These are phyloP conservation scores for Eupithecia tripunctaria DNA, from an alignment of 2,888 invertebrate species.

Conservation along the genomic window DNA sequence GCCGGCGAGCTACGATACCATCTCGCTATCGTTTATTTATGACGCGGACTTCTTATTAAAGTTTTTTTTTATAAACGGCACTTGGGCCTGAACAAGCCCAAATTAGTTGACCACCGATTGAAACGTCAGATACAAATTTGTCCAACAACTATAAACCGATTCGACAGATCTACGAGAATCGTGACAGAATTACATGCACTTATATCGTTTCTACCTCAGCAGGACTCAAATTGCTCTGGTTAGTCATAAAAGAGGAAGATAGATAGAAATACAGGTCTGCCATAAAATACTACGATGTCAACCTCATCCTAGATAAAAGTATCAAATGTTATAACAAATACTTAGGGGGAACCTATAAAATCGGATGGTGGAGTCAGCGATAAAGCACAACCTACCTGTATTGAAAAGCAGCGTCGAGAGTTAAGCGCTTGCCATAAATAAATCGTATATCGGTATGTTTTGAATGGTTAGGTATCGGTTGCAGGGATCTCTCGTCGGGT, in stretches of 20 bases:
- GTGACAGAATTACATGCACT: not conserved
- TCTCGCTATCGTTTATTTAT: conserved; percentile 78
- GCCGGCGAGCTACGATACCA: conserved; percentile 74
- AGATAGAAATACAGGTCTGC: conserved; percentile 66
- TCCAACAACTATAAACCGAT: conserved; percentile 43
- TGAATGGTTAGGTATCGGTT: conserved; percentile 70
- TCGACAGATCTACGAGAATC: conserved; percentile 21
- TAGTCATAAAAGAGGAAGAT: conserved; percentile 48
- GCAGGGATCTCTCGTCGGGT: conserved; percentile 66
- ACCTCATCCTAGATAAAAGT: conserved; percentile 57
- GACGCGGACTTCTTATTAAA: conserved; percentile 66
- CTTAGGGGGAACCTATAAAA: conserved; percentile 67
- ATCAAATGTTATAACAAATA: conserved; percentile 60
- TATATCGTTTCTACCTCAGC: conserved; percentile 36
- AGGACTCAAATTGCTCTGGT: conserved; percentile 17
- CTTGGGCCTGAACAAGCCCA: conserved; percentile 74
- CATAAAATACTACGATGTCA: conserved; percentile 72
- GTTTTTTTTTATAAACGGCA: conserved; percentile 61
- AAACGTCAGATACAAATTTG: conserved; percentile 59
- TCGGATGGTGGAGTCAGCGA: conserved; percentile 50
- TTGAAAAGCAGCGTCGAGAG: conserved; percentile 59
- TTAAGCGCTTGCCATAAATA: conserved; percentile 77
- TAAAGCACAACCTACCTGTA: conserved; percentile 59
- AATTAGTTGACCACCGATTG: conserved; percentile 65
- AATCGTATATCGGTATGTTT: conserved; percentile 75